Conservation (phyloP, 2,888 invertebrate species). For the Rhyacophila evoluta region DNA sequence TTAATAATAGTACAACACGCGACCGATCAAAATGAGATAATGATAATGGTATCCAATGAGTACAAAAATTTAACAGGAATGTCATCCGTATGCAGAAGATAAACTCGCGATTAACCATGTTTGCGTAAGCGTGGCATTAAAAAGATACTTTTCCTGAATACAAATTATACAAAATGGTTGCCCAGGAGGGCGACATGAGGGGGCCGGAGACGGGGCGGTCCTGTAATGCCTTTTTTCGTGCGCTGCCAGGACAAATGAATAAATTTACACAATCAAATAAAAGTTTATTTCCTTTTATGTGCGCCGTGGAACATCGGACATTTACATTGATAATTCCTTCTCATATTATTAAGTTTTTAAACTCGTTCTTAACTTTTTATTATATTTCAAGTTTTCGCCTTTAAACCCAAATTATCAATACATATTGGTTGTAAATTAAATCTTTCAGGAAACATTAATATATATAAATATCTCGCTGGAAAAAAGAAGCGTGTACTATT, state of each 20-base stretch:
- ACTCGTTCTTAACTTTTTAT: not conserved
- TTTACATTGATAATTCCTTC: constrained; percentile 11
- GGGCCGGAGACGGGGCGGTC: not conserved
- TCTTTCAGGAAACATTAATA: no score
- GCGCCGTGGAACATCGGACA: constrained; percentile 14
- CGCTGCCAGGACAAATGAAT: constrained; percentile 12
- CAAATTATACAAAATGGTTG: constrained; percentile 11
- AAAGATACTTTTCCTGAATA: constrained; percentile 32
- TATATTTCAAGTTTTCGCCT: not conserved
- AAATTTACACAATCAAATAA: constrained; percentile 24
- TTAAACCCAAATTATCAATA: no score
- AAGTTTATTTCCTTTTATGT: constrained; percentile 24
- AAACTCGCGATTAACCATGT: constrained; percentile 32
- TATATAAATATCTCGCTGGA: no score
- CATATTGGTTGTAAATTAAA: no score
- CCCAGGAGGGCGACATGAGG: not conserved
- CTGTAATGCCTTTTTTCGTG: not conserved
- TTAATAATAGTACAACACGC: not conserved
- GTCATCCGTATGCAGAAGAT: constrained; percentile 23
- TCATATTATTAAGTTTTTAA: not conserved
- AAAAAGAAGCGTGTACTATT: no score
- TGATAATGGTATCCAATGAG: not conserved
- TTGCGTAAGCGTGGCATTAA: constrained; percentile 27
- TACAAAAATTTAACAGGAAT: constrained; percentile 12
- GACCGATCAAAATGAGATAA: not conserved